phyloP scores from a whole-genome alignment of 2,888 invertebrate species.

The Campaea margaritaria region DNA sequence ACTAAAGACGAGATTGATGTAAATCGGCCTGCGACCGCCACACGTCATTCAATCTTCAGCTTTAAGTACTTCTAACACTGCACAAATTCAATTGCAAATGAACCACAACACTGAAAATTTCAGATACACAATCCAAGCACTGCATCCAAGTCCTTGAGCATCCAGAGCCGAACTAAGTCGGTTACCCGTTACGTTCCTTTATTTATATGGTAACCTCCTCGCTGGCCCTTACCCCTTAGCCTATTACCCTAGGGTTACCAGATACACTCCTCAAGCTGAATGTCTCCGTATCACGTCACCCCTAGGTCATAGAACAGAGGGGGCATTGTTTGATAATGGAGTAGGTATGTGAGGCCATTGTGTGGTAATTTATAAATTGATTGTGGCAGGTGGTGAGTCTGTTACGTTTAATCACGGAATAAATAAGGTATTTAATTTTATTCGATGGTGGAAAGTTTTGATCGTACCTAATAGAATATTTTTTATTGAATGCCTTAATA shows the following conservation, averaged over 20 bases:
- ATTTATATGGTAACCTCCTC: slow-evolving; percentile 66
- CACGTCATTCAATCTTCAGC: too few relatives aligned
- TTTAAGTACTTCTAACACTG: too few relatives aligned
- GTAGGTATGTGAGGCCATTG: slow-evolving; percentile 25
- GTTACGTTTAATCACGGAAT: not conserved
- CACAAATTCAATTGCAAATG: too few relatives aligned
- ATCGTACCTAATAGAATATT: too few relatives aligned
- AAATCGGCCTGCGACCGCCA: too few relatives aligned
- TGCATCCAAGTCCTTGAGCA: slow-evolving; percentile 27
- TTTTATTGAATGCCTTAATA: too few relatives aligned
- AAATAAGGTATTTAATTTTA: too few relatives aligned
- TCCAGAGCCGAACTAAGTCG: slow-evolving; percentile 34
- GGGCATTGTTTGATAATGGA: slow-evolving; percentile 69
- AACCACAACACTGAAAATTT: slow-evolving; percentile 3
- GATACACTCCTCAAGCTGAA: slow-evolving; percentile 73
- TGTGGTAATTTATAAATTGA: slow-evolving; percentile 31
- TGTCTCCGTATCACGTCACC: slow-evolving; percentile 56
- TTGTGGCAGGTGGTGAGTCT: slow-evolving; percentile 18
- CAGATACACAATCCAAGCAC: slow-evolving; percentile 24
- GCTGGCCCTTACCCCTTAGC: slow-evolving; percentile 67
- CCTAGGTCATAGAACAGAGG: slow-evolving; percentile 60
- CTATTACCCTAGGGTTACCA: slow-evolving; percentile 73
- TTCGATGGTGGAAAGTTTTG: not conserved
- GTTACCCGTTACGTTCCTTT: slow-evolving; percentile 46
- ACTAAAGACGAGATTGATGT: too few relatives aligned